These are phyloP conservation scores for Pyralis farinalis DNA, from an alignment of 2,888 invertebrate species.

Conservation along the genomic window DNA sequence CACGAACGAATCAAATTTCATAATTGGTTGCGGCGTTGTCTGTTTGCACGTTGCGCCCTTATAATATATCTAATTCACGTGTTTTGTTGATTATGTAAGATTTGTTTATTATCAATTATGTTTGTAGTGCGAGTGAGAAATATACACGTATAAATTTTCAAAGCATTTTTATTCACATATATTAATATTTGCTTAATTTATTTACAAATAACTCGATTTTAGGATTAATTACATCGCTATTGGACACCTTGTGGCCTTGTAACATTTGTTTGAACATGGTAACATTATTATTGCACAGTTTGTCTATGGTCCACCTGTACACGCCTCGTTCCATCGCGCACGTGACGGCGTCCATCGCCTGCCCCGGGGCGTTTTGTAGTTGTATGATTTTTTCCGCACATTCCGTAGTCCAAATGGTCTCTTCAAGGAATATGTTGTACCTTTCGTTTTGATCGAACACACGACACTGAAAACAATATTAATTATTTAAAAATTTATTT, in stretches of 20 bases:
- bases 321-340: slow-evolving; percentile 17
- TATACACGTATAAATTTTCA: neutral
- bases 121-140: neutral
- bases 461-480: slow-evolving; percentile 55
- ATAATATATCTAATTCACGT: too few relatives aligned
- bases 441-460: slow-evolving; percentile 84
- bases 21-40: too few relatives aligned
- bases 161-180: slow-evolving; percentile 3
- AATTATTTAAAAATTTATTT: slow-evolving; percentile 4
- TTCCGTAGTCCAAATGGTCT: slow-evolving; percentile 51
- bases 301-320: slow-evolving; percentile 31
- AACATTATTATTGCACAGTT: slow-evolving; percentile 41
- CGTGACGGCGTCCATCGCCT: slow-evolving; percentile 16
- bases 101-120: neutral
- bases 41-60: too few relatives aligned
- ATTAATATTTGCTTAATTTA: slow-evolving; percentile 20
- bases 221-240: slow-evolving; percentile 31
- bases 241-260: slow-evolving; percentile 12
- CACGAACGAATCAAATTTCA: too few relatives aligned
- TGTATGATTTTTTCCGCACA: slow-evolving; percentile 39
- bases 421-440: slow-evolving; percentile 83
- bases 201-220: slow-evolving; percentile 41
- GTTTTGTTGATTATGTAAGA: too few relatives aligned
- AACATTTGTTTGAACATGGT: slow-evolving; percentile 28
- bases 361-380: too few relatives aligned